phyloP scores from a whole-genome alignment of 2,888 invertebrate genomes.

The Tenthredo distinguenda region DNA sequence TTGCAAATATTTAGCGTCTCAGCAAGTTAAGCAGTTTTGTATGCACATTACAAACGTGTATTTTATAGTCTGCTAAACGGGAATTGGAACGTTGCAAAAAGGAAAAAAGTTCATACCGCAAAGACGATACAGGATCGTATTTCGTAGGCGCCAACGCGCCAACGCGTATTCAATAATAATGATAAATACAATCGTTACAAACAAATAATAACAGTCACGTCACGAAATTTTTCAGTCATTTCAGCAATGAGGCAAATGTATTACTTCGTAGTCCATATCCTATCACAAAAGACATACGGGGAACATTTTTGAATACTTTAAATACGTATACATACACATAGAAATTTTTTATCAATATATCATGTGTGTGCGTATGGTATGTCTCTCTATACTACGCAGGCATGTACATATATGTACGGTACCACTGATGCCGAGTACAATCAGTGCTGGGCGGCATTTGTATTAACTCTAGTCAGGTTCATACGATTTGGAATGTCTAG shows the following conservation, averaged over 20 bases:
- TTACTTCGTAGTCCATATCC: not conserved
- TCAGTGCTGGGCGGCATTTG: not conserved
- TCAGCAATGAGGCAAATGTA: not conserved
- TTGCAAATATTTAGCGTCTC: slow-evolving; percentile 22
- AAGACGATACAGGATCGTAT: not conserved
- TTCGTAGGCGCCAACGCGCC: not conserved
- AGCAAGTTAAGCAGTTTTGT: not conserved
- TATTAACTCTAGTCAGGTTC: not conserved
- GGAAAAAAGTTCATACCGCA: not conserved
- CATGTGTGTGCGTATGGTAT: not conserved
- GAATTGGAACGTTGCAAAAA: not conserved
- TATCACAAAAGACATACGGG: not conserved
- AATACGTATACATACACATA: not conserved
- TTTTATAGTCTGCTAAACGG: not conserved
- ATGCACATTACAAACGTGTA: slow-evolving; percentile 7
- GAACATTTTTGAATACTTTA: not conserved
- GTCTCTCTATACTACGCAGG: not conserved
- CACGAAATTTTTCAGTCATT: not conserved
- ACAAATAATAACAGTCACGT: not conserved
- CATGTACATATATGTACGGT: not conserved
- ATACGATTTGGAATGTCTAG: not conserved
- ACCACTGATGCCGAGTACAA: not conserved
- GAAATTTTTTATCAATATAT: not conserved
- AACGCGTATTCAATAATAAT: not conserved
- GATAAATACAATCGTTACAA: slow-evolving; percentile 2